These are phyloP conservation scores for Hirtodrosophila alboralis DNA, from an alignment of 2,888 invertebrate species.

Conservation along the genomic window DNA sequence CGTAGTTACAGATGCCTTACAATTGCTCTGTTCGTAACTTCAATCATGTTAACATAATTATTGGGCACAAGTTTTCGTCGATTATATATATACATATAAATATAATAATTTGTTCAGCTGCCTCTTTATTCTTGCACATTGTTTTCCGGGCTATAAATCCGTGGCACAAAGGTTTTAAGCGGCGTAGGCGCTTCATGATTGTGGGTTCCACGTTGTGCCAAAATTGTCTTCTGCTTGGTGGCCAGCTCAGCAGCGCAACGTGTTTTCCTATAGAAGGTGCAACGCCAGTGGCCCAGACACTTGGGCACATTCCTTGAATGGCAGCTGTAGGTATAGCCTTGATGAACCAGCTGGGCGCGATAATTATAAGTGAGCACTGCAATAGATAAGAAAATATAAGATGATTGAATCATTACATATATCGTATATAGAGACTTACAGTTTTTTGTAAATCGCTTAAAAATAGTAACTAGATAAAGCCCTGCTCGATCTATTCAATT, in stretches of 20 bases:
- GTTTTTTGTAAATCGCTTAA: background rate
- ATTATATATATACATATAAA: conserved; percentile 1
- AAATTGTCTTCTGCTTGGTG: conserved; percentile 76
- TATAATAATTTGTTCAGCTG: background rate
- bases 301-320: conserved; percentile 66
- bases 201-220: conserved; percentile 68
- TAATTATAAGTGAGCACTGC: conserved; percentile 78
- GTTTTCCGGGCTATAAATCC: conserved; percentile 19
- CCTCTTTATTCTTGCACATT: background rate
- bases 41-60: too few relatives aligned
- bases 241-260: conserved; percentile 78
- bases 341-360: conserved; percentile 81
- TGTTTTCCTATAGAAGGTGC: conserved; percentile 71
- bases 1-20: too few relatives aligned
- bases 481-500: conserved; percentile 1
- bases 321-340: conserved; percentile 74
- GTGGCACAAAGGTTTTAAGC: conserved; percentile 57
- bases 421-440: conserved; percentile 10
- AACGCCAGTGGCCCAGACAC: conserved; percentile 81
- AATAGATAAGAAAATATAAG: conserved; percentile 1
- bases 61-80: too few relatives aligned
- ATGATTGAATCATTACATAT: background rate
- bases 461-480: too few relatives aligned
- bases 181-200: conserved; percentile 75
- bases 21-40: too few relatives aligned